A percentile compares a stretch with the other conserved stretches of the same genome.
Conservation (phyloP, 1,140 invertebrate species). For the Pachypsylla venusta region DNA sequence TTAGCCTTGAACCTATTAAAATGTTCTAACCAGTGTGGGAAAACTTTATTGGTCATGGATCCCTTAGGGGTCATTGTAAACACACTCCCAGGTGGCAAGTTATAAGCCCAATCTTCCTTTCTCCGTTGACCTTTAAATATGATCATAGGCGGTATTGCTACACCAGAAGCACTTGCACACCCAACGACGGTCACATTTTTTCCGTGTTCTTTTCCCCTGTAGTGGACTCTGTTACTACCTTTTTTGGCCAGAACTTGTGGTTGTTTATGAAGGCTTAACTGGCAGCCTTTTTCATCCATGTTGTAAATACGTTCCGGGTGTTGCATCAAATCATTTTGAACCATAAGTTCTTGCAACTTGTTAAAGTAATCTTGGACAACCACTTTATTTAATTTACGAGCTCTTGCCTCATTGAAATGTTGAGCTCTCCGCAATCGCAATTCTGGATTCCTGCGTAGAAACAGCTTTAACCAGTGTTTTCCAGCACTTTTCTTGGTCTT, state of each 20-base stretch:
- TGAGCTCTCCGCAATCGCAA: conserved; percentile 26
- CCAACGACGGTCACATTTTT: conserved; percentile 30
- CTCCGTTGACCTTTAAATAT: conserved; percentile 29
- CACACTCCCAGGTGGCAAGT: conserved; percentile 25
- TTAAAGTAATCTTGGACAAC: conserved; percentile 28
- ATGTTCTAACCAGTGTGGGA: conserved; percentile 28
- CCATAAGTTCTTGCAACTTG: conserved; percentile 25
- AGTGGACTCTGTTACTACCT: conserved; percentile 29
- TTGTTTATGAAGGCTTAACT: conserved; percentile 27
- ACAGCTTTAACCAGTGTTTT: neutral
- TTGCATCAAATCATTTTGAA: conserved; percentile 23
- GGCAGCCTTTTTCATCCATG: conserved; percentile 32
- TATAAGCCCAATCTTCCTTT: conserved; percentile 25
- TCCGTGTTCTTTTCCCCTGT: conserved; percentile 28
- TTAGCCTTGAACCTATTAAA: conserved; percentile 25
- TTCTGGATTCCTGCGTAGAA: conserved; percentile 21
- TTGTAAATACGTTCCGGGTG: conserved; percentile 29
- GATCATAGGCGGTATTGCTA: conserved; percentile 29
- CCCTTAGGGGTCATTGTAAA: conserved; percentile 27
- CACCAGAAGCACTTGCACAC: conserved; percentile 29
- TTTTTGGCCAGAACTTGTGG: conserved; percentile 28
- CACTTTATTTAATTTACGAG: conserved; percentile 27
- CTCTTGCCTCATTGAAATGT: conserved; percentile 26
- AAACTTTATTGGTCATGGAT: conserved; percentile 28
- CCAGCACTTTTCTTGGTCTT: neutral